Conservation (phyloP, 2,113 vertebrate species). For the Hassar affinis region DNA sequence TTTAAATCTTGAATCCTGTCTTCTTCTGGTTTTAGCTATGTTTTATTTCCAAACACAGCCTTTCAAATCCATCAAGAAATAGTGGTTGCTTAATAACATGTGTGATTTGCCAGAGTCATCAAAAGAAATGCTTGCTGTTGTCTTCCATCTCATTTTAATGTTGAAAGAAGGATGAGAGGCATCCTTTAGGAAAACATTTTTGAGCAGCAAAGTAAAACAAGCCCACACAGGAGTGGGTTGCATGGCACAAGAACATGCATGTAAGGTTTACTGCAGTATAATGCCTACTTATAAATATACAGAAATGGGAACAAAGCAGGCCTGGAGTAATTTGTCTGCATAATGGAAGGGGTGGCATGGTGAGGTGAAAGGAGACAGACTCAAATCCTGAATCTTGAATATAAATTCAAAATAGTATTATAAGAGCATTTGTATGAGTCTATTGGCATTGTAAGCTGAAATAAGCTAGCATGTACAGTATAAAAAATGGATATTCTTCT, state of each 20-base stretch:
- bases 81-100: too few species aligned
- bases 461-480: not conserved
- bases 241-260: not conserved
- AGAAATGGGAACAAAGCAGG: not conserved
- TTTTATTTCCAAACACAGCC: too few species aligned
- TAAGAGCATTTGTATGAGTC: not conserved
- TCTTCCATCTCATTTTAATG: rapidly evolving
- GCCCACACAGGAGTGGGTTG: not conserved
- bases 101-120: too few species aligned
- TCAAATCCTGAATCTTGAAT: too few species aligned
- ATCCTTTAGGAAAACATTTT: not conserved
- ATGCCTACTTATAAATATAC: not conserved
- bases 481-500: too few species aligned
- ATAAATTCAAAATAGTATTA: not conserved
- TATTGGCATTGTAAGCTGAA: not conserved
- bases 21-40: too few species aligned
- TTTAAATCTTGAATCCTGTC: too few species aligned
- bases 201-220: not conserved
- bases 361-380: too few species aligned
- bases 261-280: not conserved
- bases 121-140: not conserved
- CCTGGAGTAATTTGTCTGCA: not conserved
- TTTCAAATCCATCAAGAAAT: too few species aligned
- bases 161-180: not conserved
- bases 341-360: not conserved